A percentile compares a stretch with the other conserved stretches of the same genome.
These are phyloP conservation scores for Columba guinea DNA, from an alignment of 2,797 vertebrate species.

Conservation along the genomic window DNA sequence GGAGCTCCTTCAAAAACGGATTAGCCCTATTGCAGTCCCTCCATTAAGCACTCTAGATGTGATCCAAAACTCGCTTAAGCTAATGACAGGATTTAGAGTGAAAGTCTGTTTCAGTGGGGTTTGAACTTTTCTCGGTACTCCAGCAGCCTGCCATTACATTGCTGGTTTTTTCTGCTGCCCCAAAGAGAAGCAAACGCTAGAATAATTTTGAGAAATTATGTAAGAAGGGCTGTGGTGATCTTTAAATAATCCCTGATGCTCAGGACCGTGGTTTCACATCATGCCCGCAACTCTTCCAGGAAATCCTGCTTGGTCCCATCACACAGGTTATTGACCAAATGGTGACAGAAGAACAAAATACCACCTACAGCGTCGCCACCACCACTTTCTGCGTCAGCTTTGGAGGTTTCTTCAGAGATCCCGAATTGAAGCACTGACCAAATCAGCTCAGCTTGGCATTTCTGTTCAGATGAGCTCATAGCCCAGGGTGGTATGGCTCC, in stretches of 20 bases:
- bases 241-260: not conserved
- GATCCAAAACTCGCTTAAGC: not conserved
- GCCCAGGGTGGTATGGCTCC: slow-evolving; percentile 55
- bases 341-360: not conserved
- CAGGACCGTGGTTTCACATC: not conserved
- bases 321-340: not conserved
- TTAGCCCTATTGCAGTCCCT: not conserved
- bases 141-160: not conserved
- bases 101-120: not conserved
- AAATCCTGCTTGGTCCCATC: not conserved
- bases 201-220: not conserved
- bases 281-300: not conserved
- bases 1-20: not conserved
- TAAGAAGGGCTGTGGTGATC: not conserved
- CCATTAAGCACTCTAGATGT: not conserved
- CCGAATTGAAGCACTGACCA: not conserved
- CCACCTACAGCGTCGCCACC: slow-evolving; percentile 36
- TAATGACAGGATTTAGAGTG: not conserved
- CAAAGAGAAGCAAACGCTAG: not conserved
- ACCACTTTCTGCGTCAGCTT: not conserved
- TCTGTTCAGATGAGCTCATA: slow-evolving; percentile 52
- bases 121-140: not conserved
- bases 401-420: slow-evolving; percentile 14
- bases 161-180: not conserved
- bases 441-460: slow-evolving; percentile 34